Evolutionary conservation across 64 coral and sea anemone species (phyloP), one percentile per base, ranked within the genome.

Genomic region (Montipora capricornis): DNA sequence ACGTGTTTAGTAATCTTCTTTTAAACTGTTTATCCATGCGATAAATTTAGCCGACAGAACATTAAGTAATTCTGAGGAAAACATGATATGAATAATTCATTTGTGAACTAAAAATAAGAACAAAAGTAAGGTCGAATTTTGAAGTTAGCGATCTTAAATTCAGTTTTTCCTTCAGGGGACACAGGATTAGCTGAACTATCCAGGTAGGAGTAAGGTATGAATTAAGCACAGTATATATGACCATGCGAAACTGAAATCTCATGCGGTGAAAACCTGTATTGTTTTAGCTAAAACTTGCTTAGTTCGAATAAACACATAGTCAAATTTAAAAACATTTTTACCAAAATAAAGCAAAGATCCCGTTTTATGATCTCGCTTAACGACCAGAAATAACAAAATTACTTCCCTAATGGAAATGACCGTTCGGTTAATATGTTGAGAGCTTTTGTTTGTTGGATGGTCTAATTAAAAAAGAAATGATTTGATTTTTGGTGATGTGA

Each of bases 71-170:
- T 86, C 82, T 51, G 48, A 13, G 61, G 8, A 47, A 45, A 86
- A 86, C 64, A 85, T 85, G 1, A 73, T 86, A 52, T 86, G 82
- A 69, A 86, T 73, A 3, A 48, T 86, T 86, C 5, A 86, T 37
- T 5, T 51, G 20, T 51, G 5, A 44, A 50, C 16, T 49, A 71
- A 86, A 84, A 70, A 50, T 69, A 47, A 64, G 44, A 84, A 86
- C 82, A 86, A 86, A 86, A 86, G 81, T 45, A 73, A 6, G 53
- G 53, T 57, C 46, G 45, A 15, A 49, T 13, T 12, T 37, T 7
- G 68, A 73, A 71, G 66, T 24, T 12, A 6, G 13, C 14, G 22
- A 49, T 20, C 19, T 50, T 46, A 69, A 86, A 51, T n/a, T 46
- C 11, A 2, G 15, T 45, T 73, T 50, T 71, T 73, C 5, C 44